phyloP scores from a whole-genome alignment of 1,140 invertebrate species.

The Diachasmimorpha longicaudata region DNA sequence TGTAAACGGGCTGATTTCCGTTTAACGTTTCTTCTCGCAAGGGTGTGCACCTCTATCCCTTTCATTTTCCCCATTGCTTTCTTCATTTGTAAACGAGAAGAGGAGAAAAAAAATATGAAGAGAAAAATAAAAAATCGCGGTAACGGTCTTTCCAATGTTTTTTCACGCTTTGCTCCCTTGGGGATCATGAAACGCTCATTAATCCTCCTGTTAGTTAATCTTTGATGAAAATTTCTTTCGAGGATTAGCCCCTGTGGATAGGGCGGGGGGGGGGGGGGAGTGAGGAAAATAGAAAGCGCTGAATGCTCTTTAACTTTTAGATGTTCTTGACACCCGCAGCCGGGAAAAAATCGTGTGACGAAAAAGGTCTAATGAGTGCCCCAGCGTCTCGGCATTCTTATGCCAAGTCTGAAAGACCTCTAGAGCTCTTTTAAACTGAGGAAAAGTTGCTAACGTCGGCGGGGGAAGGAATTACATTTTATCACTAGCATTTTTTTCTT shows the following conservation, averaged over 20 bases:
- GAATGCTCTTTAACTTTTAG: background rate
- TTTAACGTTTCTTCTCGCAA: conserved; percentile 43
- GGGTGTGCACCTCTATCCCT: background rate
- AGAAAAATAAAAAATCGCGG: background rate
- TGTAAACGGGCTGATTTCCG: conserved; percentile 53
- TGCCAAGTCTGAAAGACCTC: background rate
- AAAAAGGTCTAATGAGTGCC: background rate
- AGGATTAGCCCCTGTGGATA: background rate
- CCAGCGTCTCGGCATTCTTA: background rate
- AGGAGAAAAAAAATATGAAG: conserved; percentile 24
- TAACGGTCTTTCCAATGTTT: background rate
- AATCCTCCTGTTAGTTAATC: background rate
- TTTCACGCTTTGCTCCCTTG: background rate
- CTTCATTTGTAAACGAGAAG: conserved; percentile 28
- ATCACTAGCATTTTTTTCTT: background rate
- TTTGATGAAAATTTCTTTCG: background rate
- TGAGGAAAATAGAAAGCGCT: background rate
- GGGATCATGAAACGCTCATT: background rate
- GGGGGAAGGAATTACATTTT: background rate
- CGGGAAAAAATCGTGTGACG: background rate
- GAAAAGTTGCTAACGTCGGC: background rate
- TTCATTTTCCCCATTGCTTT: conserved; percentile 1
- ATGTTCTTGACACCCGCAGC: background rate
- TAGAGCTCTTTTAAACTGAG: background rate
- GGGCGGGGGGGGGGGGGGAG: too few relatives aligned